A percentile compares a stretch with the other conserved stretches of the same genome.
Conservation (phyloP, 30 jellyfish, hydroid and myxozoan species). For the Hydra vulgaris region DNA sequence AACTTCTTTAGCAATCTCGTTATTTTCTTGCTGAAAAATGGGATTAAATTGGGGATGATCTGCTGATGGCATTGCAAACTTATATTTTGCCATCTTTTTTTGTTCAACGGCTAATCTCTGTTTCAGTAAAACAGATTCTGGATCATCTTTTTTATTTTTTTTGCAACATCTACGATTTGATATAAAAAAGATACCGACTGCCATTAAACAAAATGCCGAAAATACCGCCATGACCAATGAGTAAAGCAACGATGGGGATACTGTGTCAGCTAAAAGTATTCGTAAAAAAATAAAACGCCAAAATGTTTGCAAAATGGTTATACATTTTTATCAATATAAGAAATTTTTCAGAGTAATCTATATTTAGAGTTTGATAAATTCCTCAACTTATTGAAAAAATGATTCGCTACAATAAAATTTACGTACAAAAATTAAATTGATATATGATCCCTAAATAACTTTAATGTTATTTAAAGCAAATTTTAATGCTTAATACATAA, state of each 20-base stretch:
- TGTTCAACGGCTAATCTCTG: slow-evolving; percentile 10
- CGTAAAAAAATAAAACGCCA: no score
- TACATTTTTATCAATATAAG: no score
- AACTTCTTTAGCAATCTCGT: slow-evolving; percentile 88
- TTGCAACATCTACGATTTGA: slow-evolving; percentile 22
- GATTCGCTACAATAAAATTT: no score
- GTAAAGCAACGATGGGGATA: background rate
- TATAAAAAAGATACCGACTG: slow-evolving; percentile 10
- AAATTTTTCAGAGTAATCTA: no score
- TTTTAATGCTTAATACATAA: background rate
- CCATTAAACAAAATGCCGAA: slow-evolving; percentile 21
- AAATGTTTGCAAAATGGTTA: no score
- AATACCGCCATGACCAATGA: slow-evolving; percentile 13
- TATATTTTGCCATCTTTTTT: slow-evolving; percentile 14
- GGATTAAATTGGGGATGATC: slow-evolving; percentile 48
- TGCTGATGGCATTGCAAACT: slow-evolving; percentile 1
- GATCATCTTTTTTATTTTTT: slow-evolving; percentile 5
- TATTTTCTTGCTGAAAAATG: slow-evolving; percentile 74
- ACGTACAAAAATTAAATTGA: background rate
- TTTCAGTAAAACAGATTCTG: slow-evolving; percentile 14
- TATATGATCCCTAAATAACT: background rate
- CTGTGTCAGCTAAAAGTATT: background rate
- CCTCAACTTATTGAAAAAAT: no score
- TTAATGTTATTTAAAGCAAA: background rate
- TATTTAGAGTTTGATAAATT: no score